Evolutionary conservation across 2,113 vertebrate species (phyloP).

Genomic region (Bothrops jararaca): DNA sequence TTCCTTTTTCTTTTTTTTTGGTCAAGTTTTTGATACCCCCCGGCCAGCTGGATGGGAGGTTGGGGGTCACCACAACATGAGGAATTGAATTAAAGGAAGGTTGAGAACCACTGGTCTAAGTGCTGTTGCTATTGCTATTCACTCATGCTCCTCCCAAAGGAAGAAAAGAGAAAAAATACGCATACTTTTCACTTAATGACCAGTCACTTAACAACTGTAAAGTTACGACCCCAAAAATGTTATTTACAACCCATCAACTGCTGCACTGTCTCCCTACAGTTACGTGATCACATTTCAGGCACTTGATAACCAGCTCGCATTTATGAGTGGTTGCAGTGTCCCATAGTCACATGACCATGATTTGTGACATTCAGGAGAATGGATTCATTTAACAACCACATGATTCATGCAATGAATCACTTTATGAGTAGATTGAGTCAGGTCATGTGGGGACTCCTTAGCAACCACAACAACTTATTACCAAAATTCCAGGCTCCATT

Average conservation of each 20-base stretch:
- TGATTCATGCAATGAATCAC: neutral
- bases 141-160: neutral
- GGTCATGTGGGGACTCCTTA: neutral
- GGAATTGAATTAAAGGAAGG: no score
- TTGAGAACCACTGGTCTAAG: no score
- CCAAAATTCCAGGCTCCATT: neutral
- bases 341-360: neutral
- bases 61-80: no score
- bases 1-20: no score
- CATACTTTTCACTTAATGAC: neutral
- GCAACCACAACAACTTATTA: neutral
- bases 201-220: neutral
- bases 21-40: no score
- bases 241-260: neutral
- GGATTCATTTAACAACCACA: neutral
- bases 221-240: neutral
- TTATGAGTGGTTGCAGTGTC: neutral
- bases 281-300: neutral
- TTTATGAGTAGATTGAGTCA: neutral
- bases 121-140: neutral
- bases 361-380: neutral
- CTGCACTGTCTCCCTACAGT: neutral
- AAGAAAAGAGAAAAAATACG: neutral
- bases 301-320: neutral
- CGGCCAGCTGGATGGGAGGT: no score